These are phyloP conservation scores for Sebastes trivittatus DNA, from an alignment of 2,797 vertebrate species.

Conservation along the genomic window DNA sequence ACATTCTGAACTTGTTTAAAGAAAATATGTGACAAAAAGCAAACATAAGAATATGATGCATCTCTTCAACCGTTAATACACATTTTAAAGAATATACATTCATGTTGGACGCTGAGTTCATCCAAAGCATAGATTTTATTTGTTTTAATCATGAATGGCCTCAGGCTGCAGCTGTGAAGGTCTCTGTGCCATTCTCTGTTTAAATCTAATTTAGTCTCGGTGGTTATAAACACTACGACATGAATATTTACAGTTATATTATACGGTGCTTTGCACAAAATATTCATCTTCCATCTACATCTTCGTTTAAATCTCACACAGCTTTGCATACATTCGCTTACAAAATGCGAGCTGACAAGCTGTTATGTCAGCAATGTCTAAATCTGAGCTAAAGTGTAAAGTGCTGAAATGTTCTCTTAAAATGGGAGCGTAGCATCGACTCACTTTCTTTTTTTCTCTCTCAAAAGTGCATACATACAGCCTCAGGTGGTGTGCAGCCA, in stretches of 20 bases:
- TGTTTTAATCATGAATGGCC: background rate
- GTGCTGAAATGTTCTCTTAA: constrained; percentile 30
- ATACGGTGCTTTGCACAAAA: background rate
- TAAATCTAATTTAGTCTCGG: background rate
- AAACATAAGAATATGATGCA: background rate
- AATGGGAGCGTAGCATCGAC: constrained; percentile 8
- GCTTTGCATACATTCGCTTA: constrained; percentile 1
- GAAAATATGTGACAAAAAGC: no score
- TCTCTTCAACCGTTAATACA: background rate
- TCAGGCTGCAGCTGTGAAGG: background rate
- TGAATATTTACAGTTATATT: background rate
- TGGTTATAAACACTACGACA: background rate
- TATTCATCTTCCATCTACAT: background rate
- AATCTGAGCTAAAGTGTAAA: constrained; percentile 20
- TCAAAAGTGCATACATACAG: constrained; percentile 46
- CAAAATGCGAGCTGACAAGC: constrained; percentile 27
- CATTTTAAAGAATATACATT: background rate
- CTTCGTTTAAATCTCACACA: background rate
- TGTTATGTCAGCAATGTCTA: constrained; percentile 27
- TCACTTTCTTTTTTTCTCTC: constrained; percentile 5
- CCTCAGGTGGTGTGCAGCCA: constrained; percentile 50
- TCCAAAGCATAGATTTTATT: background rate
- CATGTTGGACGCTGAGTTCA: background rate
- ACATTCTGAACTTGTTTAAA: no score
- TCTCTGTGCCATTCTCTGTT: background rate